These are phyloP conservation scores for Gymnopithys bicolor DNA, from an alignment of 2,797 vertebrate genomes.

Conservation along the genomic window DNA sequence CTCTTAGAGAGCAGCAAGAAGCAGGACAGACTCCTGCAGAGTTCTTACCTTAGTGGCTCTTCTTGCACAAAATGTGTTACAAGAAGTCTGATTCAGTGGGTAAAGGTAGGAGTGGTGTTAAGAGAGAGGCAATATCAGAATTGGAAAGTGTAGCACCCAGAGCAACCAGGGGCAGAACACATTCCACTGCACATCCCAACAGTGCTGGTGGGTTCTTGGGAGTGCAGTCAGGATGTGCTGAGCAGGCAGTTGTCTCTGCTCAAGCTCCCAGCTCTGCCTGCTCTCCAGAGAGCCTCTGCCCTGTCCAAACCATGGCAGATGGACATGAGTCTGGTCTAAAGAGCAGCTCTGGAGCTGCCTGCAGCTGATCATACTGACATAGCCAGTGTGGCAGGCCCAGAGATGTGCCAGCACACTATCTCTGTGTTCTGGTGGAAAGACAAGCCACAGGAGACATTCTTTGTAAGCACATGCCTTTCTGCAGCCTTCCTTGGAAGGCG, in stretches of 20 bases:
- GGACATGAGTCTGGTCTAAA: background rate
- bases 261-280: background rate
- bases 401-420: background rate
- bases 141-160: background rate
- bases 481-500: background rate
- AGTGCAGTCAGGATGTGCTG: background rate
- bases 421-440: background rate
- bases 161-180: background rate
- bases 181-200: background rate
- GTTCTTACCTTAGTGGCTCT: background rate
- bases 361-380: background rate
- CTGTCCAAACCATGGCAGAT: background rate
- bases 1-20: background rate
- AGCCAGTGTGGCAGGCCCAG: background rate
- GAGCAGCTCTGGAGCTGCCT: background rate
- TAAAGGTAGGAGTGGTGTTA: background rate
- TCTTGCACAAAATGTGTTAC: background rate
- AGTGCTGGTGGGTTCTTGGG: background rate
- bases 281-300: background rate
- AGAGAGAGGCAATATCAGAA: background rate
- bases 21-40: background rate
- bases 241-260: background rate
- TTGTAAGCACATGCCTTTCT: background rate
- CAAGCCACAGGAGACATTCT: background rate
- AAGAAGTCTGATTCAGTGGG: background rate